Evolutionary conservation across 2,797 vertebrate species (phyloP), one percentile per base, ranked within the genome.

Genomic region (Labroides dimidiatus): DNA sequence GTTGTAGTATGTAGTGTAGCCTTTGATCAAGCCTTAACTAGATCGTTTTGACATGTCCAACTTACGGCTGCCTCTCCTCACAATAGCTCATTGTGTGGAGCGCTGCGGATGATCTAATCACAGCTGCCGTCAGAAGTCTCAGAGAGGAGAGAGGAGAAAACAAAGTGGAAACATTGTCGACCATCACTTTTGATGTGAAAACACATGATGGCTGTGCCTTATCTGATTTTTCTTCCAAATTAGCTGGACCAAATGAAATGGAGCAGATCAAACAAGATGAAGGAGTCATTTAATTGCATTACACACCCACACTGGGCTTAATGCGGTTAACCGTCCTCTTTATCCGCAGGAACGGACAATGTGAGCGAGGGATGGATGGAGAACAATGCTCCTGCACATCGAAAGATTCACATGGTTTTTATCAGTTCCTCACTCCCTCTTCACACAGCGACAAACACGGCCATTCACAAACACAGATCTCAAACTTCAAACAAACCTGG

Each of bases 151-250:
- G 81, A 88, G 87, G 87, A 81, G 74, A 75, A 84, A 69, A 75
- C 73, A 87, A 72, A 82, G 81, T 58, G 69, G 81, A 73, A 86
- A 87, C 85, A 85, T 84, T 87, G 90, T 89, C 87, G 76, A 80
- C 82, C 84, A 62, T 87, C 89, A 88, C 78, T 79, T 89, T 88
- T 91, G 86, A 93, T 90, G 87, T 88, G 71, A 87, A 87, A 88
- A 87, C 87, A 82, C 82, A 77, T 88, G 89, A 90, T 61, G 86
- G 71, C 77, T 81, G 59, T 9, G 47, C 45, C 66, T 89, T 91
- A 93, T 93, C 91, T 45, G 89, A 93, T 91, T 81, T 64, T 81
- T 75, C 71, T 53, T 81, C 74, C 65, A 83, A 91, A 89, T 92
- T 85, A 91, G 83, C 69, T 30, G 42, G 67, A 74, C 81, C 68